Evolutionary conservation across 2,797 vertebrate species (phyloP).

Genomic region (Pterois miles): DNA sequence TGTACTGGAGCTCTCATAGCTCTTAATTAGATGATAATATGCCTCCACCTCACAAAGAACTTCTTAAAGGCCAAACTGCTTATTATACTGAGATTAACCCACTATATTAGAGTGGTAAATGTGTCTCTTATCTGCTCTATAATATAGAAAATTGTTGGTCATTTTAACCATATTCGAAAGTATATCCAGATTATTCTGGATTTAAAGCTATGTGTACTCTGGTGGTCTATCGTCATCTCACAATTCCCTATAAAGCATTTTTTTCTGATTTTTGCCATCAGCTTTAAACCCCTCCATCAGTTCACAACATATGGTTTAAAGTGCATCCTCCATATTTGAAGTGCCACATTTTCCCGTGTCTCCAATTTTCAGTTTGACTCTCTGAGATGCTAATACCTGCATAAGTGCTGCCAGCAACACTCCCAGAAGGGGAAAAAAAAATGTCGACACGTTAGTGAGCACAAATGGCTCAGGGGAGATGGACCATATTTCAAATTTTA

Average conservation of each 20-base stretch:
- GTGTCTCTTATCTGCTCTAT: not conserved
- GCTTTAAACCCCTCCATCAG: constrained; percentile 2
- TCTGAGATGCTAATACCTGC: constrained; percentile 39
- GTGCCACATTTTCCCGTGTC: constrained; percentile 40
- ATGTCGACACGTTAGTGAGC: not conserved
- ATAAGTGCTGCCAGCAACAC: constrained; percentile 12
- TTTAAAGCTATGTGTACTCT: not conserved
- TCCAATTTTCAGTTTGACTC: constrained; percentile 42
- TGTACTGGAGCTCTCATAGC: not conserved
- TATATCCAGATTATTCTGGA: not conserved
- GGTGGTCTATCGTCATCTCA: not conserved
- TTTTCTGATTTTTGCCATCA: not conserved
- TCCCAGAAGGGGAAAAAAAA: not conserved
- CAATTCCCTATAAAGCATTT: not conserved
- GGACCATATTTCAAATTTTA: not conserved
- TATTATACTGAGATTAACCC: not conserved
- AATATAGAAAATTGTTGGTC: not conserved
- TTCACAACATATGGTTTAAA: constrained; percentile 23
- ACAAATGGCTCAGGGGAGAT: not conserved
- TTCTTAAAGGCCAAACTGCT: not conserved
- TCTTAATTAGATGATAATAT: constrained; percentile 13
- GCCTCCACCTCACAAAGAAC: not conserved
- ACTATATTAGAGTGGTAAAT: not conserved
- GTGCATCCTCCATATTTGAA: constrained; percentile 38
- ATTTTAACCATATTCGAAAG: not conserved